These are phyloP conservation scores for Lethenteron reissneri DNA, from an alignment of 2,113 vertebrate species.

Conservation along the genomic window DNA sequence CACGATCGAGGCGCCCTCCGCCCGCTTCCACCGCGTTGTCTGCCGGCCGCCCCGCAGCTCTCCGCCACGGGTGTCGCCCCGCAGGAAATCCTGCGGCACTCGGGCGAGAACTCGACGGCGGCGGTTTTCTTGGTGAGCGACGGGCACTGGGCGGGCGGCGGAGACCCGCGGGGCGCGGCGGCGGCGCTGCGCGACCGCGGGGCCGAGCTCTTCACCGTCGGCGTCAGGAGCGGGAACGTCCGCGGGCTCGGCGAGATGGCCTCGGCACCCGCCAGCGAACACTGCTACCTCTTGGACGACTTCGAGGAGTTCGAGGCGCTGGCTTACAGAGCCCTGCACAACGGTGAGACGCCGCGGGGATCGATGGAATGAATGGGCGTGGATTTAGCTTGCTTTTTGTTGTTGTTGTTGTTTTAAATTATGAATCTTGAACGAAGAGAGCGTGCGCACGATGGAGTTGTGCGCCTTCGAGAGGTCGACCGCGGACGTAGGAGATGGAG, in stretches of 20 bases:
- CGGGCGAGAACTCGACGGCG: slow-evolving; percentile 56
- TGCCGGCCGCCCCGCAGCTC: too few species aligned
- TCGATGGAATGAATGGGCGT: too few species aligned
- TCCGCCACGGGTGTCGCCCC: too few species aligned
- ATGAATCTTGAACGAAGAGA: too few species aligned
- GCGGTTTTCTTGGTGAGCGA: slow-evolving; percentile 94
- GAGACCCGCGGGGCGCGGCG: slow-evolving; percentile 71
- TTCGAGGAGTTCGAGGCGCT: slow-evolving; percentile 88
- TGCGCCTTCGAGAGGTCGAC: too few species aligned
- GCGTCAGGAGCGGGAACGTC: slow-evolving; percentile 95
- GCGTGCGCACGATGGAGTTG: too few species aligned
- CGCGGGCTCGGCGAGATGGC: slow-evolving; percentile 90
- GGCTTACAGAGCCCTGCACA: slow-evolving; percentile 68
- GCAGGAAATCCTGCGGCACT: slow-evolving; percentile 77
- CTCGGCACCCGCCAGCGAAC: slow-evolving; percentile 72
- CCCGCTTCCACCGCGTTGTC: too few species aligned
- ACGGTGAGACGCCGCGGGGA: slow-evolving; percentile 36
- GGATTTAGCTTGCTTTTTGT: too few species aligned
- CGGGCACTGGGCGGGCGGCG: slow-evolving; percentile 72
- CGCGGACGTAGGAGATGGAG: too few species aligned
- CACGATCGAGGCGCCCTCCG: too few species aligned
- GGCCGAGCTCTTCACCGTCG: slow-evolving; percentile 89
- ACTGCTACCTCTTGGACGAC: slow-evolving; percentile 83
- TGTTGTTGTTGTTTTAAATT: too few species aligned
- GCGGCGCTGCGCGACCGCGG: slow-evolving; percentile 50